Conservation (phyloP, 2,797 vertebrate genomes). For the Pangasius krempfi region DNA sequence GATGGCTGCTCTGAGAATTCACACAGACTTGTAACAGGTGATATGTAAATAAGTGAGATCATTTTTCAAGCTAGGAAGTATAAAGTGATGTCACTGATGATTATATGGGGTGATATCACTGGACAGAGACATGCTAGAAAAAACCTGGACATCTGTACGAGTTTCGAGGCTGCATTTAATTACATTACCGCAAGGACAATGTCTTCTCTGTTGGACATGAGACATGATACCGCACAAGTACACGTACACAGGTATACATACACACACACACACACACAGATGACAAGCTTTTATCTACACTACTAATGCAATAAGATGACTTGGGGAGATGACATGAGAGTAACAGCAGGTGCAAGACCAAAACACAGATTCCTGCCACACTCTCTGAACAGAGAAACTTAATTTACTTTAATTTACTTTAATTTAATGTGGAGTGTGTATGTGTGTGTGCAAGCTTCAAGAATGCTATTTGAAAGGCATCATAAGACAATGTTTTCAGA, state of each 20-base stretch:
- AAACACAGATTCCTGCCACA: not conserved
- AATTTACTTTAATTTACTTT: not conserved
- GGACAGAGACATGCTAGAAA: not conserved
- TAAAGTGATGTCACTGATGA: conserved; percentile 1
- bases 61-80: not conserved
- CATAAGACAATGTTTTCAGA: not conserved
- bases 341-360: not conserved
- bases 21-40: not conserved
- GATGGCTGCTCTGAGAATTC: not conserved
- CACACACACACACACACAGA: not conserved
- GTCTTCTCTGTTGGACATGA: conserved; percentile 14
- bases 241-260: not conserved
- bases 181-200: conserved; percentile 24
- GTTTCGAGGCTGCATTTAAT: conserved; percentile 3
- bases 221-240: not conserved
- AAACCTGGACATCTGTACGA: not conserved
- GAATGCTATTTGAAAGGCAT: not conserved
- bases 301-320: conserved; percentile 29
- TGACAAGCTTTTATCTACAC: not conserved
- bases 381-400: not conserved
- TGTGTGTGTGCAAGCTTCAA: not conserved
- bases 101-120: not conserved
- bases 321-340: not conserved
- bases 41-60: not conserved
- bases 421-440: not conserved